Percentiles rank a stretch among this genome's conserved stretches.
These are phyloP conservation scores for Neoaliturus tenellus DNA, from an alignment of 2,888 invertebrate genomes.

Conservation along the genomic window DNA sequence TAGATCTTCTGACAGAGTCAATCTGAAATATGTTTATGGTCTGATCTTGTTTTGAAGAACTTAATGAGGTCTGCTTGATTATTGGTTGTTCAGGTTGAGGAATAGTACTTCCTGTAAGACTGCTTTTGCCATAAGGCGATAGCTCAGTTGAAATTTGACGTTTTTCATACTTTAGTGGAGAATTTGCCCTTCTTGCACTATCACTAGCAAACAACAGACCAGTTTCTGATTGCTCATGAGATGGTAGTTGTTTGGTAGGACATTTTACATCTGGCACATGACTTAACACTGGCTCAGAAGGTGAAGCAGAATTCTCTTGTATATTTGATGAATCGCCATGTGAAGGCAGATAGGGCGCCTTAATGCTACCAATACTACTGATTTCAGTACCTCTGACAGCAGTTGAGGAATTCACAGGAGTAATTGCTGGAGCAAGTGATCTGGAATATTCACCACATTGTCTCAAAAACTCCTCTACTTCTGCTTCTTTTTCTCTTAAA, in stretches of 20 bases:
- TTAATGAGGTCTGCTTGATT: not conserved
- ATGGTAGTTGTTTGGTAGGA: not conserved
- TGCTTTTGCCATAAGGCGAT: not conserved
- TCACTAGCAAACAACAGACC: not conserved
- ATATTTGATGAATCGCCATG: not conserved
- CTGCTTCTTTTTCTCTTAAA: slow-evolving; percentile 56
- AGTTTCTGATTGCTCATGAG: not conserved
- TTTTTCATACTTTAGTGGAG: slow-evolving; percentile 1
- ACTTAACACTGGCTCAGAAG: not conserved
- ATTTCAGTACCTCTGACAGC: not conserved
- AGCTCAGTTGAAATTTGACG: not conserved
- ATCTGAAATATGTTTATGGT: slow-evolving; percentile 1
- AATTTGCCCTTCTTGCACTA: not conserved
- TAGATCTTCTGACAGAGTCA: not conserved
- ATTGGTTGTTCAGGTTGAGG: not conserved
- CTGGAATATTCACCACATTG: slow-evolving; percentile 25
- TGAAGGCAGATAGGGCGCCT: slow-evolving; percentile 3
- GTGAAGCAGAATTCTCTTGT: not conserved
- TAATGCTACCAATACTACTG: not conserved
- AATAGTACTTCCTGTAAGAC: not conserved
- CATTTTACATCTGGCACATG: not conserved
- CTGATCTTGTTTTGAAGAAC: not conserved
- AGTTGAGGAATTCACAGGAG: not conserved
- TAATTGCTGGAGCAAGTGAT: not conserved
- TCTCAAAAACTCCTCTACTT: slow-evolving; percentile 56